Evolutionary conservation across 2,797 vertebrate genomes (phyloP), one percentile per base, ranked within the genome.

Genomic region (Ptychobarbus kaznakovi): DNA sequence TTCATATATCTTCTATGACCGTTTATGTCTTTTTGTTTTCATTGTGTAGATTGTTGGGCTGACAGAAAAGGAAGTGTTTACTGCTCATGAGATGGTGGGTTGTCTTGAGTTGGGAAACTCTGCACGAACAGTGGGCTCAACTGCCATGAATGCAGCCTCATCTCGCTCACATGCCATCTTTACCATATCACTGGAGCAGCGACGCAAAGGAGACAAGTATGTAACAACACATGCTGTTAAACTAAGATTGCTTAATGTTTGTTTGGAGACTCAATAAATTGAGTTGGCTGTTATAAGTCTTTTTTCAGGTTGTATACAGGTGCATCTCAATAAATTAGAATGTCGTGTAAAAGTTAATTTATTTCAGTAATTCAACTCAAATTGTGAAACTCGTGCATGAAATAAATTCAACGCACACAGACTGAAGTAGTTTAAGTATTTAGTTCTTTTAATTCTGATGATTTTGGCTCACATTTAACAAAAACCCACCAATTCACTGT

Each of bases 141-240:
- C 98, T 0, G 98, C 98, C 0, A 99, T 99, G 98, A 99, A 99
- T 0, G 97, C 98, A 0, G 96, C 97, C 66, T 99, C 98, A 0
- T 99, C 98, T 0, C 96, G 98, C 0, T 99, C 98, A 1, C 98
- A 99, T 13, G 98, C 98, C 20, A 99, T 99, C 91, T 99, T 99
- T 91, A 99, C 98, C 11, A 94, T 99, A 88, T 96, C 94, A n/a
- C 90, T 99, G 82, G 97, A 99, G 35, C 98, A 99, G 89, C 96
- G 94, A 77, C 95, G 93, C 85, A 95, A 95, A 74, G 94, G 72
- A 18, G 97, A 99, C 91, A 97, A 96, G 98, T 99, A 91, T 94
- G 97, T 92, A 18, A n/a, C 49, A 5, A 28, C 9, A 8, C 6
- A 11, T 56, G 22, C 3, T 53, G 28, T 35, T 32, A 49, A 73